Evolutionary conservation across 35 echinoderm and acorn worm species (phyloP).

Genomic region (Acanthaster planci): DNA sequence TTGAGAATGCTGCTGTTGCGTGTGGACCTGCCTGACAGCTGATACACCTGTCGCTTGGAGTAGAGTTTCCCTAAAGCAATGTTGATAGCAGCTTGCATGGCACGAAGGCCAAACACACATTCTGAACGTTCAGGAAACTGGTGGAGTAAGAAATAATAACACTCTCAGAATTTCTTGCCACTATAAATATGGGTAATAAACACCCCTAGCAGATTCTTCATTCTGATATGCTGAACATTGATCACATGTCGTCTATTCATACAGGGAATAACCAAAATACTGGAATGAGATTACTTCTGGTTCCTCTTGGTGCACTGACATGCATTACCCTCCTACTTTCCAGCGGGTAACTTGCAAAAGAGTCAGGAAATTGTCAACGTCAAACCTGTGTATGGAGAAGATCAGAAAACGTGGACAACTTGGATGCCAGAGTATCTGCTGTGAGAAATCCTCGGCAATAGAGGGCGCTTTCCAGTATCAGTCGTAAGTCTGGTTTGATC

Average conservation of each 20-base stretch:
- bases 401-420: conserved; percentile 55
- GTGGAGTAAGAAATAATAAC: neutral
- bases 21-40: conserved; percentile 43
- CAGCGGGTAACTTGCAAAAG: too few species aligned
- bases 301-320: too few species aligned
- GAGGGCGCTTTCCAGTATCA: conserved; percentile 76
- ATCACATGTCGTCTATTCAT: too few species aligned
- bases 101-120: conserved; percentile 50
- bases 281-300: too few species aligned
- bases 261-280: too few species aligned
- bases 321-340: too few species aligned
- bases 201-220: too few species aligned
- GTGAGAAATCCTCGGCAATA: conserved; percentile 75
- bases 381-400: conserved; percentile 27
- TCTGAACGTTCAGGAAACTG: conserved; percentile 65
- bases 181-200: too few species aligned
- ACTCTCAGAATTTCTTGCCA: too few species aligned
- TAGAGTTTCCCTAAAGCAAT: conserved; percentile 64
- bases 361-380: neutral
- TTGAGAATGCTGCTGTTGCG: neutral
- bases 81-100: conserved; percentile 55
- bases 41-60: conserved; percentile 60
- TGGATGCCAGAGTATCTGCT: conserved; percentile 60
- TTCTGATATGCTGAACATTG: too few species aligned
- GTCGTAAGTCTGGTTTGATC: conserved; percentile 66